Base-by-base conservation (phyloP, 1,140 invertebrate genomes). In the Ylistrum balloti region DNA sequence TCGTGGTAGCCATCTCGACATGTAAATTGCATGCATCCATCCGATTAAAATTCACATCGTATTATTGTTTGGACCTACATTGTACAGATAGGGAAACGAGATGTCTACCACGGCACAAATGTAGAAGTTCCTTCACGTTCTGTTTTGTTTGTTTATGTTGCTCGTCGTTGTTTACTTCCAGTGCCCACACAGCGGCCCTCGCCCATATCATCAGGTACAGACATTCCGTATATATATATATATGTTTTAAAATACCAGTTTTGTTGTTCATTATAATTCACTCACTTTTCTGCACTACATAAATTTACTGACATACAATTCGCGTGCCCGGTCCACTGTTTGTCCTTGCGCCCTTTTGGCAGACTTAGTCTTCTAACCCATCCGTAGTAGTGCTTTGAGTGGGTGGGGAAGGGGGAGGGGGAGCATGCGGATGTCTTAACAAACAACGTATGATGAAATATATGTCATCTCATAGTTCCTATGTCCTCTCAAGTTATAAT, bases 131-230 rank as follows among this genome's bases (percentile, higher is more conserved):
- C 56, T 74, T 28, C 56, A 74, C 56, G 22, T 74, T 74, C 28
- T 28, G 56, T 74, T 74, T 74, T 28, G 56, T 74, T 74, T 74
- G 56, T 74, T 74, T 74, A 74, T n/a, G 56, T 74, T 74, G 22
- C 56, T 74, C 9, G 5, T 74, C 3, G 56, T 74, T 74, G 56
- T 74, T n/a, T 74, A 28, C 22, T 74, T 74, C 22, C 56, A 74
- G 56, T 28, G n/a, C 15, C 56, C 5, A 74, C 56, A 74, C 56
- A 9, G 28, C 56, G 22, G 56, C 22, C 56, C 56, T 11, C 5
- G 56, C 22, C 56, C 5, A 28, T 74, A 1, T 74, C 28, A 28
- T n/a, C 56, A 74, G 56, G 56, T 74, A 74, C n/a, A 74, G 15
- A 74, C 56, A 28, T 74, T 74, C n/a, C 0, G 45, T 74, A 1